A percentile compares a stretch with the other conserved stretches of the same genome.
phyloP scores from a whole-genome alignment of 1,140 invertebrate species.

The Ostrea denselamellosa region DNA sequence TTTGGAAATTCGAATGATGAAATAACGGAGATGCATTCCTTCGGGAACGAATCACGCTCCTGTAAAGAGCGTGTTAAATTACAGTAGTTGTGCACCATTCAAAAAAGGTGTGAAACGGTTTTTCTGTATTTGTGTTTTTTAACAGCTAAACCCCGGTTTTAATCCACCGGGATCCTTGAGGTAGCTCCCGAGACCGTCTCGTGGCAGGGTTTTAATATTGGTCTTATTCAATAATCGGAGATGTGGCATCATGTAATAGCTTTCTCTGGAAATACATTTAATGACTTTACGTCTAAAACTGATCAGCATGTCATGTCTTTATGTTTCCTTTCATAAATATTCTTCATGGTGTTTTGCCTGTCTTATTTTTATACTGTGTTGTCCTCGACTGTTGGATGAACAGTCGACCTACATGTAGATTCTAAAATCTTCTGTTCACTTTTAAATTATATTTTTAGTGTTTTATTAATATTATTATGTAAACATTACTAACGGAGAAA shows the following conservation, averaged over 20 bases:
- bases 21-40: slow-evolving; percentile 14
- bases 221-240: slow-evolving; percentile 28
- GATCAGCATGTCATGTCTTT: slow-evolving; percentile 14
- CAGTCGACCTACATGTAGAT: no score
- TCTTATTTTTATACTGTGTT: no score
- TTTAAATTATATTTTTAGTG: no score
- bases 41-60: slow-evolving; percentile 12
- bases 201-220: slow-evolving; percentile 21
- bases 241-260: slow-evolving; percentile 24
- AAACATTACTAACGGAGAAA: no score
- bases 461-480: no score
- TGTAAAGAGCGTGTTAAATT: slow-evolving; percentile 21
- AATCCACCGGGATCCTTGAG: background rate
- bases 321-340: background rate
- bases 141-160: slow-evolving; percentile 11
- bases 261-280: slow-evolving; percentile 18
- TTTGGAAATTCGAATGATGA: slow-evolving; percentile 36
- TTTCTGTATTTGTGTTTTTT: slow-evolving; percentile 35
- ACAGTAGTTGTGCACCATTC: background rate
- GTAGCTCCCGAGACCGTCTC: background rate
- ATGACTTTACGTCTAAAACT: slow-evolving; percentile 26
- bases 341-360: no score
- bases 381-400: no score
- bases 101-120: slow-evolving; percentile 32
- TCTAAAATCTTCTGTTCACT: no score